A percentile compares a stretch with the other conserved stretches of the same genome.
Evolutionary conservation across 2,113 vertebrate genomes (phyloP).

Genomic region (Dicerorhinus sumatrensis): DNA sequence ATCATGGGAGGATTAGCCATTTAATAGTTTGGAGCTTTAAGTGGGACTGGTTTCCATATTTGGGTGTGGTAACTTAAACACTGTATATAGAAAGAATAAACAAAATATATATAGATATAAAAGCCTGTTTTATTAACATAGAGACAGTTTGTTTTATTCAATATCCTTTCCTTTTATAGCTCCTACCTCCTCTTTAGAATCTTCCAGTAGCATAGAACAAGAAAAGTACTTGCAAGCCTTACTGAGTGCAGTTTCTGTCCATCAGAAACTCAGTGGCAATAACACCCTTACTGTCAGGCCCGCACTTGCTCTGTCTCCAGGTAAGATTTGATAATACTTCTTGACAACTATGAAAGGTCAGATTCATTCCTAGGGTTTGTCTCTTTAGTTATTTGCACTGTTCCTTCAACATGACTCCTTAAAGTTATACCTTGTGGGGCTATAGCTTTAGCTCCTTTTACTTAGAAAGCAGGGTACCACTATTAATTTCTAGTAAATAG

Average conservation of each 20-base stretch:
- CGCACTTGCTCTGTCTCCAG: constrained; percentile 95
- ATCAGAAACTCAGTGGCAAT: constrained; percentile 93
- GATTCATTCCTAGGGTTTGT: constrained; percentile 18
- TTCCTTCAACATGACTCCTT: constrained; percentile 25
- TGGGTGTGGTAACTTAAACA: constrained; percentile 50
- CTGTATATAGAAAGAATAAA: constrained; percentile 14
- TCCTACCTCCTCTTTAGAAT: constrained; percentile 93
- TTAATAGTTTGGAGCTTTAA: constrained; percentile 37
- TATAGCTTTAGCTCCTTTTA: neutral
- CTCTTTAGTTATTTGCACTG: constrained; percentile 41
- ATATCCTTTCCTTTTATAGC: constrained; percentile 82
- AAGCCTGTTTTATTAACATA: constrained; percentile 39
- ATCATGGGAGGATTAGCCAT: constrained; percentile 36
- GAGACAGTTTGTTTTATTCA: constrained; percentile 48
- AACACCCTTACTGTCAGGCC: constrained; percentile 93
- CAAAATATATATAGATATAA: neutral
- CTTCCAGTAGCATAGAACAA: constrained; percentile 98
- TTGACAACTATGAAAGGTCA: constrained; percentile 2
- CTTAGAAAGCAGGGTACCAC: constrained; percentile 3
- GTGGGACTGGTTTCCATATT: constrained; percentile 39
- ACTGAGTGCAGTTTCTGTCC: constrained; percentile 93
- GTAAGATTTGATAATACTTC: constrained; percentile 84
- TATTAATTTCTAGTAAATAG: constrained; percentile 55
- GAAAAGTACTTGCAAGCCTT: constrained; percentile 98
- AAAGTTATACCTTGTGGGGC: constrained; percentile 17